Evolutionary conservation across 2,113 vertebrate genomes (phyloP), one percentile per base, ranked within the genome.

Genomic region (Paraplagusia blochii): DNA sequence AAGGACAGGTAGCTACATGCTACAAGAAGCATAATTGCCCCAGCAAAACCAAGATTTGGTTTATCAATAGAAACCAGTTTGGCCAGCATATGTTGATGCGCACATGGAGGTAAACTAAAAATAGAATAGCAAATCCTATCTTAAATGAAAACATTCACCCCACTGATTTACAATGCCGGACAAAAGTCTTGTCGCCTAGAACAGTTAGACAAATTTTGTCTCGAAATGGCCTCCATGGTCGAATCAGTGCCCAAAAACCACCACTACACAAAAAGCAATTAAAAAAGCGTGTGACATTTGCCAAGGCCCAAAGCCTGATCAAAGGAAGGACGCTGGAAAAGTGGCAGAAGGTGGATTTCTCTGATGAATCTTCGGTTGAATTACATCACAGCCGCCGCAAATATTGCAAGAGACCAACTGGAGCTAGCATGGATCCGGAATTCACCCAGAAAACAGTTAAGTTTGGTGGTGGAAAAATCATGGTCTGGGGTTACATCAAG

Each of bases 1-100:
- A 59, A 86, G 87, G 85, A 88, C 80, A 77, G 80, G 73, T 80
- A 53, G 50, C 16, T 29, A 10, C 73, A 74, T 85, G 85, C 87
- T 56, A 39, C 69, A 61, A 79, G 73, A 63, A 61, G 6, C 22
- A 29, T 29, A 6, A 6, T 2, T 29, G 22, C 22, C 22, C 22
- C 22, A 29, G 22, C 22, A 29, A 29, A 29, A 29, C 22, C 22
- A 29, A 29, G 3, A 29, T 2, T 29, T 29, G 22, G 22, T 29
- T 29, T 29, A 82, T 82, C 77, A 77, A 77, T 84, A 84, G 83
- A 81, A 80, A 80, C 64, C 64, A 79, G 86, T 87, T 88, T 79
- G 81, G 72, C 79, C 77, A 71, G 83, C 74, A 81, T 84, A 81
- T 84, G 74, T 86, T 81, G 74, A 81, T 63, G 72, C 67, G 22